These are phyloP conservation scores for Osedax fenrisi DNA, from an alignment of 2,888 invertebrate species.

Conservation along the genomic window DNA sequence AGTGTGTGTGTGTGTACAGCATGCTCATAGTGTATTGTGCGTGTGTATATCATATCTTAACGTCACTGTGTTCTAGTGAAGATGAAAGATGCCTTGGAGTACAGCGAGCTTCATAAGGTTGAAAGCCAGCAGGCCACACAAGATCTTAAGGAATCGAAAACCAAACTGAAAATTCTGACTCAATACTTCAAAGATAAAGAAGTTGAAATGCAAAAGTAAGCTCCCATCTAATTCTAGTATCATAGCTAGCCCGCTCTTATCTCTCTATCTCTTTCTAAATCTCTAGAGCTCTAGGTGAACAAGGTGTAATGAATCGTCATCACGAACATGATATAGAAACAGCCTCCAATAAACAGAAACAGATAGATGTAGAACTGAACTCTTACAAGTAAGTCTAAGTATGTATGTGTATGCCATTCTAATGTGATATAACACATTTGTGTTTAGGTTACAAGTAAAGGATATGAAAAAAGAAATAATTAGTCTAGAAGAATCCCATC, in stretches of 20 bases:
- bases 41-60: no score
- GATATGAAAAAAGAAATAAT: constrained; percentile 10
- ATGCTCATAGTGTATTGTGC: no score
- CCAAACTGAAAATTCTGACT: constrained; percentile 70
- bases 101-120: neutral
- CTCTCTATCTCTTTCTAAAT: neutral
- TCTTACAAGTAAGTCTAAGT: no score
- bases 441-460: constrained; percentile 11
- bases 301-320: neutral
- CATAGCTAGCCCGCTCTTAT: no score
- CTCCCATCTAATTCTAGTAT: no score
- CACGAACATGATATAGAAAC: neutral
- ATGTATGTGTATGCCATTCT: no score
- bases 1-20: no score
- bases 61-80: no score
- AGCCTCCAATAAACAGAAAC: neutral
- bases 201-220: constrained; percentile 60
- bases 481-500: neutral
- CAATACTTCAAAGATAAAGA: constrained; percentile 83
- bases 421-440: no score
- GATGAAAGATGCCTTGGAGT: neutral
- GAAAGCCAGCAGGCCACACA: constrained; percentile 56
- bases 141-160: constrained; percentile 66
- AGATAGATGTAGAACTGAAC: neutral
- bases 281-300: neutral